Base-by-base conservation (phyloP, 2,113 vertebrate species). In the Malurus cyaneus region DNA sequence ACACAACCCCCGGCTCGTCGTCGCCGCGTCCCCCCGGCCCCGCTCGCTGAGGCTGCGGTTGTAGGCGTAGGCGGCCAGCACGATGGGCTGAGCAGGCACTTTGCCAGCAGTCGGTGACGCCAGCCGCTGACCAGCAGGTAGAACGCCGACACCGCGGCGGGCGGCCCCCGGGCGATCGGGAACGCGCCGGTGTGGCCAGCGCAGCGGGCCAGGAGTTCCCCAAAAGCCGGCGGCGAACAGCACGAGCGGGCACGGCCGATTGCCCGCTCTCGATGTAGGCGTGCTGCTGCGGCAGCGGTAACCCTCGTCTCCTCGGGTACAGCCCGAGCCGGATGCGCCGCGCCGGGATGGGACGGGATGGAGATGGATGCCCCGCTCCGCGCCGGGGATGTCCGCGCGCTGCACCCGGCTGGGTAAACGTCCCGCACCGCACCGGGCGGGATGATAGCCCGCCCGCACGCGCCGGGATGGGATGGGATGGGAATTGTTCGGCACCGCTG, bases 151-250 rank as follows among this genome's bases (percentile, higher is more conserved):
- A 93, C 32, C 85, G 36, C 7, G 94, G 95, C 2, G 71, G 86
- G 42, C 87, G 80, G 11, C 92, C 92, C 6, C 36, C 93, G 62
- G 95, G 73, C 2, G 81, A 62, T 2, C 94, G 96, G 50, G 93
- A 93, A 0, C 97, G 94, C 96, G 78, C 1, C 97, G 97, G n/a
- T 98, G 98, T 97, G 97, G 9, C 97, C 79, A 98, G 84, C 24
- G 95, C 39, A 91, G 87, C 16, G 69, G 0, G 98, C 98, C 88
- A 98, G 24, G 16, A 97, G 86, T 99, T 99, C 12, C 98, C 98
- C 91, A 98, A 2, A 1, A 99, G 91, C 98, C 98, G 0, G 97
- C 80, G 32, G 96, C 61, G 95, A 99, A 99, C 34, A 99, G 98
- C 66, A 98, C 29, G 97, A 97, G 26, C 99, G 83, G 97, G 95